Evolutionary conservation across 2,888 invertebrate genomes (phyloP), one percentile per base, ranked within the genome.

Genomic region (Rhopalosiphum nymphaeae): DNA sequence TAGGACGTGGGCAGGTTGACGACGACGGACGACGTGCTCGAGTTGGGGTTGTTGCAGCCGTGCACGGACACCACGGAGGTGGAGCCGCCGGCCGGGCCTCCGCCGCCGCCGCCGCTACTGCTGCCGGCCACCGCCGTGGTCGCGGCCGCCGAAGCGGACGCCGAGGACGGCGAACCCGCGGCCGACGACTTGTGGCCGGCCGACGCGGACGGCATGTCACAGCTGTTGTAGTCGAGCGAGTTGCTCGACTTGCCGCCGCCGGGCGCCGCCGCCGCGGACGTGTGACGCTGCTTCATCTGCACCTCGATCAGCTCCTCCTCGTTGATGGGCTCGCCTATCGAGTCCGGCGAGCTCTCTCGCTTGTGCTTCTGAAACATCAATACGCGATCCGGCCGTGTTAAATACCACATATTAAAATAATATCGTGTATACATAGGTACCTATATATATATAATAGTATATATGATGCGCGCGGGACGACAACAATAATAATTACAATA

Each of bases 1-100:
- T 95, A 95, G 36, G 95, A 95, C 53, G 95, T 95, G 61, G 95
- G 95, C 91, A 95, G 95, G 95, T 95, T 95, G 91, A 95, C 95
- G 44, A 95, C 95, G 46, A 95, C 95, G 44, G 95, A 95, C 57
- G 95, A 95, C 26, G 95, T 95, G 78, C 95, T 95, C 57, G 95
- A 95, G 94, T 95, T 95, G 86, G 95, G 95, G 94, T 95, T 95
- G 95, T 95, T 95, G 56, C 42, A 67, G 42, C 56, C 93, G 2
- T 53, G 53, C 57, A 86, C 85, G 46, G 89, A 89, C 84, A 84
- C 49, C 36, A 61, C 84, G 89, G 91, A 87, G 3, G 87, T 78
- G 91, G 85, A 85, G 97, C 97, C 67, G 44, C 94, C 88, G 92
- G 94, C 91, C 84, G 94, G 84, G 0, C 67, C 61, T 46, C 67